Base-by-base conservation (phyloP, 2,888 invertebrate species). In the Melinaea menophilus region DNA sequence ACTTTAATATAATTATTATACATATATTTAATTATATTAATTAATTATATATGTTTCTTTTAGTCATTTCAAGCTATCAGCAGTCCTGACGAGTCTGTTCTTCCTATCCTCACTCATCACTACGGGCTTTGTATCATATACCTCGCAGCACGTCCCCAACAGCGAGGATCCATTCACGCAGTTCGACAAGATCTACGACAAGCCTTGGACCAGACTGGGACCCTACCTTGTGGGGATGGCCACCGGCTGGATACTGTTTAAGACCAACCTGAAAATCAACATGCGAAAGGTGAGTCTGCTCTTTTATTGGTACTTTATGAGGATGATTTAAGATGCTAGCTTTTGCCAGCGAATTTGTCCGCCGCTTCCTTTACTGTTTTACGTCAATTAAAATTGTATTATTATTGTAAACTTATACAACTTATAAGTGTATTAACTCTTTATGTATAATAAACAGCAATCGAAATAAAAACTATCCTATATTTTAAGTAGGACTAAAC, bases 151-250 rank as follows among this genome's bases (percentile, higher is more conserved):
- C 82, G 93, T 95, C 79, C 96, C 96, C 5, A 92, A 92, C 82
- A 93, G 93, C 13, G 95, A 96, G 74, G 96, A 96, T 79, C 96
- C 96, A 0, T 88, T 96, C 78, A 95, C 95, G 0, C 91, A 96
- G 59, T 97, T 97, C 81, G 96, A 97, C 84, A 95, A 96, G 88
- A 95, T 97, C 72, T 97, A 97, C 81, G 96, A 96, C 85, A 97
- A 96, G 82, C 96, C 96, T 1, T 97, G 96, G 96, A 96, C 96
- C 0, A 85, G 96, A 64, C 85, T 96, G 12, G 96, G 96, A 0
- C 96, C 96, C 0, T 97, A 96, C 81, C 88, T 96, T 2, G 94
- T 96, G 60, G 96, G 96, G 70, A 96, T 97, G 95, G 91, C 93
- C 22, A 94, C 94, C 0, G 96, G 96, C 0, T 97, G 96, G 94